Evolutionary conservation across 2,113 vertebrate genomes (phyloP).

Genomic region (Paraplagusia blochii): DNA sequence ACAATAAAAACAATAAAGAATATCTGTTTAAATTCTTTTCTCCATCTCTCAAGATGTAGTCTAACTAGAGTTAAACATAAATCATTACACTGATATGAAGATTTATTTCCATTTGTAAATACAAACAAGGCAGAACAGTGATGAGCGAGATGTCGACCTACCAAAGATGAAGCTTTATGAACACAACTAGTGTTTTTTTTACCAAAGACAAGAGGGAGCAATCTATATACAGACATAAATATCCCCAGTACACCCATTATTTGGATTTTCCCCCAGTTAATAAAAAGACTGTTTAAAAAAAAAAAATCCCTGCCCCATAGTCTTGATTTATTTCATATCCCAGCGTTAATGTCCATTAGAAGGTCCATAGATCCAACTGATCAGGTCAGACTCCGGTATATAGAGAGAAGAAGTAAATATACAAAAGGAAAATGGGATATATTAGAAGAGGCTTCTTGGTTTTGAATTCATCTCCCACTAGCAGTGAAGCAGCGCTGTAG

Average conservation of each 20-base stretch:
- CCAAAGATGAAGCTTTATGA: constrained; percentile 55
- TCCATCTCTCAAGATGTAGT: constrained; percentile 22
- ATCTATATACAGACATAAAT: constrained; percentile 77
- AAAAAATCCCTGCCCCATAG: constrained; percentile 41
- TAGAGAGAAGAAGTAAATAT: constrained; percentile 98
- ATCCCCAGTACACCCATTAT: constrained; percentile 60
- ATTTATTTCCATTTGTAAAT: background rate
- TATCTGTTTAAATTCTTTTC: background rate
- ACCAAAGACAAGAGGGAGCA: constrained; percentile 77
- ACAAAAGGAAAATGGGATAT: constrained; percentile 98
- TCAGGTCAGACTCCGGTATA: constrained; percentile 94
- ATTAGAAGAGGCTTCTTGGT: constrained; percentile 99
- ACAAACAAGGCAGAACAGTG: background rate
- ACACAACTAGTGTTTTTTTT: constrained; percentile 74
- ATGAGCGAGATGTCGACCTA: constrained; percentile 22
- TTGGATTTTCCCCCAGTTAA: constrained; percentile 39
- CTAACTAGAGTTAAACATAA: constrained; percentile 4
- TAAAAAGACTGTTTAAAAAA: constrained; percentile 54
- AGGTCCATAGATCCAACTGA: constrained; percentile 44
- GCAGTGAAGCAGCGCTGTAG: constrained; percentile 96
- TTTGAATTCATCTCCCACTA: constrained; percentile 98
- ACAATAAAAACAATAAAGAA: constrained; percentile 27
- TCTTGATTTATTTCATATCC: constrained; percentile 10
- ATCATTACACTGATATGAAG: constrained; percentile 6
- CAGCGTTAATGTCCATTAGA: constrained; percentile 60